These are phyloP conservation scores for Hydrozoanthus gracilis DNA, from an alignment of 92 coral and sea anemone genomes.

Conservation along the genomic window DNA sequence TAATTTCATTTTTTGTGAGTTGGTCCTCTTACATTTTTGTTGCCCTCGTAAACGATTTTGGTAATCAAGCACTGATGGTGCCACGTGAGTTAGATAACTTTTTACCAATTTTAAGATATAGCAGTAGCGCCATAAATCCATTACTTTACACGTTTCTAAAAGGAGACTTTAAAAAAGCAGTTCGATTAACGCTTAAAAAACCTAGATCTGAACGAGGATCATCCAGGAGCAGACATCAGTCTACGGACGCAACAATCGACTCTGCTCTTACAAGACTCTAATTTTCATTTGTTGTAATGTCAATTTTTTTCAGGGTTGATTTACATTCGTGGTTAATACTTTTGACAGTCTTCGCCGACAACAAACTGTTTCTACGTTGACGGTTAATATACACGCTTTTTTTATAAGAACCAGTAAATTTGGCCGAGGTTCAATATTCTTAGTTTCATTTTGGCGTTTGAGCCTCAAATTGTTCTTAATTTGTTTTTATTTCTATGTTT, in stretches of 20 bases:
- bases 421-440: too few species aligned
- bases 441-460: too few species aligned
- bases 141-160: slow-evolving; percentile 16
- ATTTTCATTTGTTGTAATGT: background rate
- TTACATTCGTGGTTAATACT: too few species aligned
- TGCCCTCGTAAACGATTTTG: background rate
- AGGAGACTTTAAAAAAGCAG: slow-evolving; percentile 34
- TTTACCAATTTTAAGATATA: slow-evolving; percentile 28
- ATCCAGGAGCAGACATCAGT: background rate
- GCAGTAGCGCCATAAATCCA: slow-evolving; percentile 6
- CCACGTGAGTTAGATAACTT: slow-evolving; percentile 2
- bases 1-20: background rate
- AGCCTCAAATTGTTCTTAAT: too few species aligned
- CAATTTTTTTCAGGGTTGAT: too few species aligned
- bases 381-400: too few species aligned
- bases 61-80: background rate
- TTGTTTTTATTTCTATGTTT: too few species aligned
- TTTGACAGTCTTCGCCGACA: too few species aligned
- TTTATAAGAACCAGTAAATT: too few species aligned
- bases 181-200: background rate
- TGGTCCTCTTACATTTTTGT: slow-evolving; percentile 38
- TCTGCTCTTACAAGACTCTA: background rate
- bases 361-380: too few species aligned
- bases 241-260: background rate
- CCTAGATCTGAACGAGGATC: background rate